Evolutionary conservation across 2,797 vertebrate genomes (phyloP).

Genomic region (Trichosurus vulpecula): DNA sequence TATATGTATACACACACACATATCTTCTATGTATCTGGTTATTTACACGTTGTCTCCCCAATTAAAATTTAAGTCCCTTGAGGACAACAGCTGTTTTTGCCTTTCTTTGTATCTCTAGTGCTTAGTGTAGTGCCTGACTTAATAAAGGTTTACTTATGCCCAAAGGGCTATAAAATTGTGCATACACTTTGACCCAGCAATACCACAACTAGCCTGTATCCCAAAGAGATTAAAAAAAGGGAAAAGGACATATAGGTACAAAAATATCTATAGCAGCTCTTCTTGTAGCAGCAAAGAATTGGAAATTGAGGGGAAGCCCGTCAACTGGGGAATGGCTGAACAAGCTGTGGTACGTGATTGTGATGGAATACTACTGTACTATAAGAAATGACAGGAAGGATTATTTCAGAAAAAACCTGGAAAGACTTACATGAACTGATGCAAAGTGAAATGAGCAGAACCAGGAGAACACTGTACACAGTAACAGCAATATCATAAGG

Average conservation of each 20-base stretch:
- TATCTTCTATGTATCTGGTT: not conserved
- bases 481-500: not conserved
- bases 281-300: not conserved
- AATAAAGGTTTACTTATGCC: not conserved
- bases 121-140: not conserved
- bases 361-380: not conserved
- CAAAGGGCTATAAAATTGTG: not conserved
- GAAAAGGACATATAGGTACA: not conserved
- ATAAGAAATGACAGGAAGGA: not conserved
- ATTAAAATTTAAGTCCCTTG: not conserved
- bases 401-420: not conserved
- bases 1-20: no score
- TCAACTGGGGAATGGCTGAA: not conserved
- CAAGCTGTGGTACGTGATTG: not conserved
- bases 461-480: not conserved
- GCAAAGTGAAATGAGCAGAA: not conserved
- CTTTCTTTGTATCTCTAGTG: not conserved
- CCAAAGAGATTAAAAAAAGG: not conserved
- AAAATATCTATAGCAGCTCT: not conserved
- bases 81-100: not conserved
- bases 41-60: not conserved
- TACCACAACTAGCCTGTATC: not conserved
- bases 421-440: not conserved
- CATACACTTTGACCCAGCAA: not conserved
- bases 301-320: not conserved